Evolutionary conservation across 2,888 invertebrate species (phyloP), one percentile per base, ranked within the genome.

Genomic region (Reticulitermes lucifugus): DNA sequence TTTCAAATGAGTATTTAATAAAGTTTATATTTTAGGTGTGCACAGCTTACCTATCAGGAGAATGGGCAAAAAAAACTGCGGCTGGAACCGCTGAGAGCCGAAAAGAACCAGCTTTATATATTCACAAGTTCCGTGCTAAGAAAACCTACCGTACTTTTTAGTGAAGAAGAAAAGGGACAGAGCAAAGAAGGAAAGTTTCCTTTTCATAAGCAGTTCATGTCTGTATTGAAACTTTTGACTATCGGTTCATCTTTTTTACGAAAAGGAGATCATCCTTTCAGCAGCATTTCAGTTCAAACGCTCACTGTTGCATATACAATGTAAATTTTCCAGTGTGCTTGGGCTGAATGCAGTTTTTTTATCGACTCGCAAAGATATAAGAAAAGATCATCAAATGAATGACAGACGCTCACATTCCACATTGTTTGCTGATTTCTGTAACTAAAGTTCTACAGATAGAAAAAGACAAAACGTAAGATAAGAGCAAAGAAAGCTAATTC

Each of bases 1-100:
- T 84, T 84, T 80, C 71, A 84, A 81, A 84, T 84, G 79, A 35
- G 25, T 73, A 73, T 84, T 84, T 79, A 80, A 84, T 79, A 80
- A 65, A 41, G 55, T 55, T 70, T 73, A 73, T 18, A 35, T 22
- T 14, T 3, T 41, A 21, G 3, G 73, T 41, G 77, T 22, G 21
- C 18, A 75, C 43, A 43, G 12, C 35, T 5, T 35, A 73, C 25
- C 7, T 35, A 73, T 73, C 73, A 73, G 14, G 25, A 46, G 77
- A 46, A 46, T 9, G 4, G 77, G 46, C 22, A 77, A 22, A 77
- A 2, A 22, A 51, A n/a, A 21, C 46, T 6, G 51, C 10, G 46
- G n/a, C 6, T 35, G 46, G 43, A n/a, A 7, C 65, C 25, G 1
- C 9, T 65, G 65, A 65, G 25, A 9, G 65, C 25, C n/a, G 65